Conservation (phyloP, 1,140 invertebrate species). For the Sitodiplosis mosellana region DNA sequence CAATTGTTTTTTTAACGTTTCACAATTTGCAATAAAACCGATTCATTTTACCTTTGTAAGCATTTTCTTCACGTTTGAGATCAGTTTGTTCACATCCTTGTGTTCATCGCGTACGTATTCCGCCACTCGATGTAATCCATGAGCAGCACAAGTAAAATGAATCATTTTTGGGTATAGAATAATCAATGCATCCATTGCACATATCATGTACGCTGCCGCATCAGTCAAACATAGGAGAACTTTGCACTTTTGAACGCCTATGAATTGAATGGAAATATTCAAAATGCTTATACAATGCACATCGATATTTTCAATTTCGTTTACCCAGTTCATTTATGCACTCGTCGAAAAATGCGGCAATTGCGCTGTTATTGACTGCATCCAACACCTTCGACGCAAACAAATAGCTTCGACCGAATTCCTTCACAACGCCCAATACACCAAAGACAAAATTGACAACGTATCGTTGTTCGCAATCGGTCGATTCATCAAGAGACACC, state of each 20-base stretch:
- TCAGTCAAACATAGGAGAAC: neutral
- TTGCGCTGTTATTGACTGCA: too few species aligned
- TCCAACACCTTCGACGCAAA: too few species aligned
- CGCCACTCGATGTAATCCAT: constrained; percentile 14
- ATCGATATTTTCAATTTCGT: too few species aligned
- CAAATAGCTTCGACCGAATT: neutral
- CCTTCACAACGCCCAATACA: neutral
- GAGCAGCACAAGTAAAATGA: constrained; percentile 15
- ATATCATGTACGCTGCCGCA: neutral
- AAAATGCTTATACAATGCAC: too few species aligned
- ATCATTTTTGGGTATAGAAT: constrained; percentile 9
- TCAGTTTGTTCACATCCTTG: constrained; percentile 8
- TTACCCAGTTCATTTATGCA: too few species aligned
- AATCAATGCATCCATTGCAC: neutral
- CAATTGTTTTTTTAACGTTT: too few species aligned
- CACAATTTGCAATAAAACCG: too few species aligned
- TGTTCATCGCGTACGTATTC: constrained; percentile 11
- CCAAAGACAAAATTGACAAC: neutral
- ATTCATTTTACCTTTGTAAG: constrained; percentile 6
- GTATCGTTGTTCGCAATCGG: neutral
- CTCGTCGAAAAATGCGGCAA: too few species aligned
- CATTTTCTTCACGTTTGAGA: constrained; percentile 13
- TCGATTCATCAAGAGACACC: neutral
- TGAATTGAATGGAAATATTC: too few species aligned
- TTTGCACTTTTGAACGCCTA: neutral